A percentile compares a stretch with the other conserved stretches of the same genome.
These are phyloP conservation scores for Rhimphoctona megacephalus DNA, from an alignment of 2,888 invertebrate species.

Conservation along the genomic window DNA sequence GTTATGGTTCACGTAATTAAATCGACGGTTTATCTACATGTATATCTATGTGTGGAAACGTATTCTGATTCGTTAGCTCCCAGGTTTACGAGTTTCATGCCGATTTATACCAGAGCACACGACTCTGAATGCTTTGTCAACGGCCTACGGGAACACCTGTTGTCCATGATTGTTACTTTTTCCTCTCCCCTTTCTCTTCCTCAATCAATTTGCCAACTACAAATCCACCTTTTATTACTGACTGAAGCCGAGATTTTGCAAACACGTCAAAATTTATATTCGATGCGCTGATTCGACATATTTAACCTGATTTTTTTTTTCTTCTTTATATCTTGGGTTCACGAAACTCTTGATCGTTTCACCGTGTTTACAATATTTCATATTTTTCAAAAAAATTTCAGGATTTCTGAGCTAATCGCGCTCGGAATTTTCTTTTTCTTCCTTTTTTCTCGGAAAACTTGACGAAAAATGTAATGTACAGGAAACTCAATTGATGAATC, in stretches of 20 bases:
- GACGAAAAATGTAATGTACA: too few species aligned
- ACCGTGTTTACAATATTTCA: too few species aligned
- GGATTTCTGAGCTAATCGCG: too few species aligned
- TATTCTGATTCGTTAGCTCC: conserved; percentile 61
- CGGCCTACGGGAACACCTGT: conserved; percentile 66
- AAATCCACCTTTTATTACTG: not conserved
- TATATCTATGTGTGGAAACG: not conserved
- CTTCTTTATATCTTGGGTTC: too few species aligned
- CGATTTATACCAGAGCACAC: conserved; percentile 22
- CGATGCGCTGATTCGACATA: too few species aligned
- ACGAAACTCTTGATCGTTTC: not conserved
- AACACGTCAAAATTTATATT: conserved; percentile 2
- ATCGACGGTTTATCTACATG: conserved; percentile 44
- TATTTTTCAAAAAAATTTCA: too few species aligned
- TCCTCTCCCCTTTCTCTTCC: not conserved
- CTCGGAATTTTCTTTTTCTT: too few species aligned
- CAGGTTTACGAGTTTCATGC: conserved; percentile 46
- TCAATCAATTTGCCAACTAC: not conserved
- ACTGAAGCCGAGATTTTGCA: conserved; percentile 12
- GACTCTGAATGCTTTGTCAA: conserved; percentile 32
- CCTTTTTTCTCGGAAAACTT: too few species aligned
- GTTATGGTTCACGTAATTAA: conserved; percentile 67
- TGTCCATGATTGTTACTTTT: conserved; percentile 51
- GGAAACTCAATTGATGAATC: not conserved
- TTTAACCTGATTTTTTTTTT: not conserved